Base-by-base conservation (phyloP, 2,113 vertebrate species). In the Spizaetus ornatus region DNA sequence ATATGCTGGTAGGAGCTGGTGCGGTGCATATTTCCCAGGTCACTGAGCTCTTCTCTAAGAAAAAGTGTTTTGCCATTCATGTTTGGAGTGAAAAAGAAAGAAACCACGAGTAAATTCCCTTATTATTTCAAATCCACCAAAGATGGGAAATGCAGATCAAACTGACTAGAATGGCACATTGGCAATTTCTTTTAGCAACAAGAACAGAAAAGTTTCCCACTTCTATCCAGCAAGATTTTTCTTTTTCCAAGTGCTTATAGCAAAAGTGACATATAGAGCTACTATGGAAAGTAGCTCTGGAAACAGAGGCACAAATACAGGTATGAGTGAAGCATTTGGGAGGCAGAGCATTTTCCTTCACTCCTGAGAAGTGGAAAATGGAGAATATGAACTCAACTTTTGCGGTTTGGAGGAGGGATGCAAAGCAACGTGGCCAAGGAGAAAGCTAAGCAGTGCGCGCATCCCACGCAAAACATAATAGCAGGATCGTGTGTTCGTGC, bases 391-490 rank as follows among this genome's bases (percentile, higher is more conserved):
- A 42, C 43, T 53, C 17, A 32, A 4, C 32, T 56, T 34, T 34
- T 78, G 58, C 14, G 43, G 5, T 59, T 66, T 2, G 1, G 45
- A 72, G 52, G 25, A 59, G 20, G 25, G 25, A 71, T 40, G 25
- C 0, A 1, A 52, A 72, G 27, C 38, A 58, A n/a, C 1, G 14
- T 2, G 2, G 34, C 65, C 43, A 50, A 45, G 34, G 16, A 71
- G 50, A 82, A 71, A 77, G 29, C 3, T 52, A 31, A 59, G 66
- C 16, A 47, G 34, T 1, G 8, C 1, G 2, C 7, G n/a, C 1
- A 9, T 23, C 21, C 38, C 25, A 9, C 7, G 2, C 23, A 32
- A 47, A 18, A 53, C 1, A 5, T 19, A 36, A 27, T 0, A 27
- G 29, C 10, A 72, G 52, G 25, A 20, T 25, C 1, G 0, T 19